Evolutionary conservation across 2,888 invertebrate species (phyloP).

Genomic region (Herminia tarsipennalis): DNA sequence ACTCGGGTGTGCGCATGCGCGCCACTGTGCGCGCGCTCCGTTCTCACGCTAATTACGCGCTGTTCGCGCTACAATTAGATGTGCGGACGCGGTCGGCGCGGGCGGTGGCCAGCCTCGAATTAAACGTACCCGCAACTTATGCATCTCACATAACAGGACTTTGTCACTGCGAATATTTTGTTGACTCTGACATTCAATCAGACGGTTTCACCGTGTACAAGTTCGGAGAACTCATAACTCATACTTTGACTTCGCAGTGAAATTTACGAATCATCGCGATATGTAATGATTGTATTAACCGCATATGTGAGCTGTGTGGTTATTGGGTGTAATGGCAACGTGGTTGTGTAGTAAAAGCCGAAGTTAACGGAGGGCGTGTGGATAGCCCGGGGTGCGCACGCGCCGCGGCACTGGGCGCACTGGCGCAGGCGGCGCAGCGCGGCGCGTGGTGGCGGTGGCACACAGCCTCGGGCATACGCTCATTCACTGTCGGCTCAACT

Average conservation of each 20-base stretch:
- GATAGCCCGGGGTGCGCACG: conserved; percentile 31
- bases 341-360: not conserved
- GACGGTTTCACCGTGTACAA: not conserved
- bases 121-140: conserved; percentile 12
- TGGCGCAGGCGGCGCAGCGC: not conserved
- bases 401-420: not conserved
- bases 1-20: conserved; percentile 7
- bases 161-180: too few relatives aligned
- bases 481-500: not conserved
- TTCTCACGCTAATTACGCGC: conserved; percentile 54
- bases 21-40: conserved; percentile 13
- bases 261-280: too few relatives aligned
- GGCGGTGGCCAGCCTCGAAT: conserved; percentile 34
- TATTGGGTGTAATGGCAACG: not conserved
- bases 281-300: too few relatives aligned
- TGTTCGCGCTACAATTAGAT: conserved; percentile 28
- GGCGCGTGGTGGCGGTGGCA: conserved; percentile 6
- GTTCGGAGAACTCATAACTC: not conserved
- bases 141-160: not conserved
- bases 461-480: conserved; percentile 25
- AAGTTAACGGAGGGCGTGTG: conserved; percentile 1
- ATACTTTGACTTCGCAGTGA: not conserved
- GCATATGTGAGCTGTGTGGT: too few relatives aligned
- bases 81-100: too few relatives aligned
- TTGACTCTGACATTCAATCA: not conserved